Conservation (phyloP, 2,113 vertebrate species). For the Carollia perspicillata region DNA sequence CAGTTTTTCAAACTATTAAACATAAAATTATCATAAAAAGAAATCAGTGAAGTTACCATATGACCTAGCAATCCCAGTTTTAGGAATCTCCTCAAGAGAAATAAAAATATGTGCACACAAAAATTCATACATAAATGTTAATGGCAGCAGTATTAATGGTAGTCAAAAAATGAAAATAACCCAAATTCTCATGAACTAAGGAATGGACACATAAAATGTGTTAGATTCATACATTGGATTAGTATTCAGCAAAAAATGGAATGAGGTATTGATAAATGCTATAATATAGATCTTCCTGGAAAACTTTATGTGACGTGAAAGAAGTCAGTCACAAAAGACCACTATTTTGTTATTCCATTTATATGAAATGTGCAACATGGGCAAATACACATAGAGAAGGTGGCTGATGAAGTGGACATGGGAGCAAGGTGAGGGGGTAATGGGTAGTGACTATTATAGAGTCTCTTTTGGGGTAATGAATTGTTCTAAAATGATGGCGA, state of each 20-base stretch:
- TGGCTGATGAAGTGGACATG: not conserved
- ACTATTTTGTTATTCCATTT: not conserved
- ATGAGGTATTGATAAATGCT: not conserved
- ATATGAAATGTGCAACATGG: not conserved
- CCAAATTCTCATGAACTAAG: not conserved
- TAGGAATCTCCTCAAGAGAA: not conserved
- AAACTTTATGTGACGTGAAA: not conserved
- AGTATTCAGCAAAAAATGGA: not conserved
- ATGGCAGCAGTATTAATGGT: not conserved
- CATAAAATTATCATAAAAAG: not conserved
- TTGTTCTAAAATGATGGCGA: slow-evolving; percentile 7
- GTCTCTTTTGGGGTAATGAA: not conserved
- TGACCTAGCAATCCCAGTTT: not conserved
- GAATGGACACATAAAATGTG: not conserved
- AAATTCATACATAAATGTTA: not conserved
- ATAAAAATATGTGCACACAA: not conserved
- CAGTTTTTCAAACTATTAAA: not conserved
- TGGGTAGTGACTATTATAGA: not conserved
- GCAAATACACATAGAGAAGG: not conserved
- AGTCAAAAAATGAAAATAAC: not conserved
- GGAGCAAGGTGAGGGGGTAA: not conserved
- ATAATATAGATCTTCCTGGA: not conserved
- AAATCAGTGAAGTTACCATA: not conserved
- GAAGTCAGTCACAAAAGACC: not conserved
- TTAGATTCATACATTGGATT: not conserved